A percentile compares a stretch with the other conserved stretches of the same genome.
Evolutionary conservation across 2,113 vertebrate genomes (phyloP).

Genomic region (Lamprotornis superbus): DNA sequence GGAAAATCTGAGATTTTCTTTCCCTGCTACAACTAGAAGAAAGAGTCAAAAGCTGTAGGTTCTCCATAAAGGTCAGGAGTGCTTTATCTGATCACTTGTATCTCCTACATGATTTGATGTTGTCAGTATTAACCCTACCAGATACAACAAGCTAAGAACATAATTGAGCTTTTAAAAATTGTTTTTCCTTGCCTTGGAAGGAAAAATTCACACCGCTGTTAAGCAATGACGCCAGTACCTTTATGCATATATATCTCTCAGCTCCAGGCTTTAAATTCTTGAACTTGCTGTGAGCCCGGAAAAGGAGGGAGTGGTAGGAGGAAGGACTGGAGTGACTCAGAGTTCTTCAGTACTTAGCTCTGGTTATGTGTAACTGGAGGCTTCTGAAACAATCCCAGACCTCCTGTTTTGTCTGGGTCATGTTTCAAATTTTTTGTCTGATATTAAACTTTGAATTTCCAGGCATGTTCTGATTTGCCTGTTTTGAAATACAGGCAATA

Average conservation of each 20-base stretch:
- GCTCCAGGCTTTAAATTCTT: constrained; percentile 6
- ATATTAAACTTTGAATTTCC: background rate
- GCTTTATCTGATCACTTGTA: background rate
- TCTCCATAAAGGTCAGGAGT: background rate
- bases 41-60: background rate
- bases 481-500: background rate
- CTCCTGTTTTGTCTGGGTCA: background rate
- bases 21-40: background rate
- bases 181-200: background rate
- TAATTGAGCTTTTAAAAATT: background rate
- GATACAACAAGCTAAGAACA: background rate
- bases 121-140: background rate
- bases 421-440: background rate
- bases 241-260: background rate
- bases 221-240: background rate
- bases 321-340: background rate
- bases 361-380: background rate
- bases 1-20: background rate
- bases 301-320: background rate
- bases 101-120: background rate
- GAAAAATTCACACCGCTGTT: background rate
- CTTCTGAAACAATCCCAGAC: background rate
- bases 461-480: background rate
- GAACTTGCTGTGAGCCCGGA: background rate
- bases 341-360: background rate